Conservation (phyloP, 2,888 invertebrate genomes). For the Mythimna impura region DNA sequence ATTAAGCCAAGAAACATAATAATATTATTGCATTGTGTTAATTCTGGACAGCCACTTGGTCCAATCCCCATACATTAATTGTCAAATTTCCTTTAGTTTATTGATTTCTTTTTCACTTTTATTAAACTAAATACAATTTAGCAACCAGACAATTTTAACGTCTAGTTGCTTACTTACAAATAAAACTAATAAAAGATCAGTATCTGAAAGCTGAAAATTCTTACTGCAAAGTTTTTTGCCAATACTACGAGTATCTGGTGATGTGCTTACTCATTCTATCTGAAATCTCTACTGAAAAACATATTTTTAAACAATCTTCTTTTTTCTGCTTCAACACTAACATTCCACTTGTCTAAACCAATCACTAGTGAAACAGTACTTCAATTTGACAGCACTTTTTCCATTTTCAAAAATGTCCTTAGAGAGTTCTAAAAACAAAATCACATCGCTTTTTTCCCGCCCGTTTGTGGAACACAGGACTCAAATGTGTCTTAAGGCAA, state of each 20-base stretch:
- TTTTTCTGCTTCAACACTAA: neutral
- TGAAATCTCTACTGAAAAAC: neutral
- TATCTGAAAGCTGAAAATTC: neutral
- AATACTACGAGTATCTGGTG: neutral
- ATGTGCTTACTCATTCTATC: neutral
- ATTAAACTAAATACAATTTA: too few species aligned
- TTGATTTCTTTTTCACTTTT: too few species aligned
- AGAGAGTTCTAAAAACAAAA: conserved; percentile 42
- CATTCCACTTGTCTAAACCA: conserved; percentile 13
- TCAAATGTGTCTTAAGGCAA: conserved; percentile 72
- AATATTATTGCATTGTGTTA: too few species aligned
- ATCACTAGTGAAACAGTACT: neutral
- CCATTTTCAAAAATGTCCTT: conserved; percentile 32
- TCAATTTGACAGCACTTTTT: conserved; percentile 19
- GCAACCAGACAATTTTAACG: too few species aligned
- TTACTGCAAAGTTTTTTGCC: neutral
- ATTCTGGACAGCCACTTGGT: too few species aligned
- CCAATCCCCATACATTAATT: too few species aligned
- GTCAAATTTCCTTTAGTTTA: too few species aligned
- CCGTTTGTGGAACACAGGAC: conserved; percentile 42
- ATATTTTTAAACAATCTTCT: neutral
- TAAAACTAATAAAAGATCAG: neutral
- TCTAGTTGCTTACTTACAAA: too few species aligned
- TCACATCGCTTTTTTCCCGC: conserved; percentile 33
- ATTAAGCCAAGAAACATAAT: too few species aligned